Evolutionary conservation across 1,140 invertebrate species (phyloP), one percentile per base, ranked within the genome.

Genomic region (Brachionus manjavacas): DNA sequence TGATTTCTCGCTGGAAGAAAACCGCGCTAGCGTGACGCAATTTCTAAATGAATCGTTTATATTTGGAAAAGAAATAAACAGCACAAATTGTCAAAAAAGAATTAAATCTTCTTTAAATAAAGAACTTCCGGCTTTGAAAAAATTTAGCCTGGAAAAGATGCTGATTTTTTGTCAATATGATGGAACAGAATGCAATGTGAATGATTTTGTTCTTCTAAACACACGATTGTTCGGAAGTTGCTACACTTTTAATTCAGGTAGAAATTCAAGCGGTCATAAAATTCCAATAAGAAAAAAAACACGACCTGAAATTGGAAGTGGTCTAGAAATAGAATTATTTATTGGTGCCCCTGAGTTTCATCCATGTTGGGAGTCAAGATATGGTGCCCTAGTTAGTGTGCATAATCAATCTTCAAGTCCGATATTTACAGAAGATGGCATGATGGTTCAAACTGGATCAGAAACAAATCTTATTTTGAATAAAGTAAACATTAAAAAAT

Each of bases 201-300:
- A 68, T 14, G 20, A 81, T 43, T 81, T 81, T 60, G 35, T 28
- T 60, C 31, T 2, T 14, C 43, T 9, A 3, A 64, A 41, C 35
- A 31, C 7, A 4, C 41, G 6, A 12, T 20, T 28, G 4, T 81
- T 81, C 55, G 79, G 79, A 1, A 81, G 31, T 9, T 81, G 79
- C 20, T 81, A 60, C 41, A 31, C 39, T 23, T 81, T 81, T 68
- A 81, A 81, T 60, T 81, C 4, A 23, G 79, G 79, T 0, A 68
- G 20, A 64, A 68, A 81, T 25, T 60, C 23, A 23, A 14, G 11
- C 9, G 79, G 49, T n/a, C 52, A 60, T 11, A 1, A 7, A 12
- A 68, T 81, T 7, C 79, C 46, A 39, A 23, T 81, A 6, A 6
- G 12, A 39, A 81, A 43, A 16, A 11, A 28, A 8, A 60, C 23